These are phyloP conservation scores for Theristicus caerulescens DNA, from an alignment of 2,113 vertebrate species.

Conservation along the genomic window DNA sequence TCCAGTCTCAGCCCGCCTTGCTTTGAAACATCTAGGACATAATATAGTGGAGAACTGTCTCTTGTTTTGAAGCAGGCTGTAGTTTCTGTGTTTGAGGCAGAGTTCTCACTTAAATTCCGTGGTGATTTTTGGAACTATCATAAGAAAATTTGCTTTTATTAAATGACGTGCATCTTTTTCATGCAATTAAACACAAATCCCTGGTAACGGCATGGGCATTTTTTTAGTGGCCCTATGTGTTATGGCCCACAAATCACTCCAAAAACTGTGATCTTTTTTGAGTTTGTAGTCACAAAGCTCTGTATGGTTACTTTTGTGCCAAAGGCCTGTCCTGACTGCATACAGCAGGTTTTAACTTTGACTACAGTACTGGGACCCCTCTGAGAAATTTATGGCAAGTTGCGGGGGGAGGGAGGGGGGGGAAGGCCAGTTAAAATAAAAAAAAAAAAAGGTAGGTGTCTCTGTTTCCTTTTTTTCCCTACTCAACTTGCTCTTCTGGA, in stretches of 20 bases:
- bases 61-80: neutral
- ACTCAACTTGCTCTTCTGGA: neutral
- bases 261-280: neutral
- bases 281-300: neutral
- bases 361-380: neutral
- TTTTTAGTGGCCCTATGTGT: neutral
- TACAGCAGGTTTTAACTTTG: neutral
- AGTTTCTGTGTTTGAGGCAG: neutral
- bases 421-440: neutral
- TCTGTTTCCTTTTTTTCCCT: neutral
- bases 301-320: neutral
- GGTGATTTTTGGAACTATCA: neutral
- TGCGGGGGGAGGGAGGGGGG: too few species aligned
- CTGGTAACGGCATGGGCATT: fast-evolving
- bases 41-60: neutral
- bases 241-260: neutral
- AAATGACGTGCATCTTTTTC: neutral
- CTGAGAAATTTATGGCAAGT: neutral
- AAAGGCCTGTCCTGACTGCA: neutral
- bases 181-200: neutral
- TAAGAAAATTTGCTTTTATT: neutral
- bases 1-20: neutral
- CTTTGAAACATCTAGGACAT: neutral
- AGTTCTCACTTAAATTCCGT: neutral
- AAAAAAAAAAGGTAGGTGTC: neutral